Base-by-base conservation (phyloP, 2,888 invertebrate genomes). In the Sarcophaga rosellei region DNA sequence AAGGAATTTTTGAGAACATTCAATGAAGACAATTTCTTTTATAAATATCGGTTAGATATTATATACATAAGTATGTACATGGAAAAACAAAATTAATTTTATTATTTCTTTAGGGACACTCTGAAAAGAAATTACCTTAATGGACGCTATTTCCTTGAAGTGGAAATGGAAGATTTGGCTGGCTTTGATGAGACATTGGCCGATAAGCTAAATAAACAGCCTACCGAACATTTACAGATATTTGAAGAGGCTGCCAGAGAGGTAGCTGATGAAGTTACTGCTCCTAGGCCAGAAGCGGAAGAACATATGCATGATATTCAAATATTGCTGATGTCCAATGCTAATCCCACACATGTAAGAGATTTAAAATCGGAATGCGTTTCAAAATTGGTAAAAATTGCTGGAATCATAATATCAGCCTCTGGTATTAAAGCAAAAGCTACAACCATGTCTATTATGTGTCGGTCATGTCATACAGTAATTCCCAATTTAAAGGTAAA, bases 201-300 rank as follows among this genome's bases (percentile, higher is more conserved):
- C 10, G 99, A 99, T 90, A 98, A 98, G 92, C 93, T 99, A 44
- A 95, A 96, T 89, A 99, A 99, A 90, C 96, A 97, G 88, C 99
- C 99, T 0, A 95, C 97, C 1, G 99, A 99, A 92, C 97, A 98
- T 94, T 93, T 99, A 81, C 97, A 98, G 17, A 95, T 99, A 89
- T 96, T 99, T 92, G 99, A 99, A 94, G 99, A 99, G 93, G 99
- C 99, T 59, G 98, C 98, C 0, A 97, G 96, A 92, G 99, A 99
- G 93, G 97, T 99, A 68, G 99, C 98, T 0, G 99, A 99, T 95
- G 99, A 99, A 94, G 94, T 99, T 23, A 99, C 99, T 20, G 95
- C 97, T 15, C 99, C 99, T 0, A 94, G 99, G 81, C 97, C 98
- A 0, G 96, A 97, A 90, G 97, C 97, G 0, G 98, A 99, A 90